These are phyloP conservation scores for Eupeodes latifasciatus DNA, from an alignment of 2,888 invertebrate species.

Conservation along the genomic window DNA sequence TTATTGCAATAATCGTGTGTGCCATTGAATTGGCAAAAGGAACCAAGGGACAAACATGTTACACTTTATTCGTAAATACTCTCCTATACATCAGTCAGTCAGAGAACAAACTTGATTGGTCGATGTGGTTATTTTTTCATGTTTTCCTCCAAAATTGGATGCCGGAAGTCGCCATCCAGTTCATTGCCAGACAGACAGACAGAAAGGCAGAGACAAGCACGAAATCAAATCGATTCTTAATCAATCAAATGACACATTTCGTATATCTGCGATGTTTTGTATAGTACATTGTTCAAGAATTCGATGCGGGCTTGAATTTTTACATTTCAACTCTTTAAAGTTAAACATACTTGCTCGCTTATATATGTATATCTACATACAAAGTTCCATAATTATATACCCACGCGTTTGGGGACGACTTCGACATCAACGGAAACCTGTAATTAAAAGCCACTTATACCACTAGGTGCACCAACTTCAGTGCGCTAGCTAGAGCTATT, in stretches of 20 bases:
- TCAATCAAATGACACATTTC: slow-evolving; percentile 43
- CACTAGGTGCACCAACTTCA: slow-evolving; percentile 2
- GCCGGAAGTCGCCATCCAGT: slow-evolving; percentile 48
- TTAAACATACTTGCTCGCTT: neutral
- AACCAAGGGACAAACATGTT: slow-evolving; percentile 32
- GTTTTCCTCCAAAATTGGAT: slow-evolving; percentile 38
- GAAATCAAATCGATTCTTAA: slow-evolving; percentile 56
- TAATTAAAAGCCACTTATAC: slow-evolving; percentile 73
- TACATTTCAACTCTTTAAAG: neutral
- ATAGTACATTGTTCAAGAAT: slow-evolving; percentile 5
- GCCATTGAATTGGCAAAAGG: slow-evolving; percentile 26
- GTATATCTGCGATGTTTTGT: neutral
- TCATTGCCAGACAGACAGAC: slow-evolving; percentile 12
- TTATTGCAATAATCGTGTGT: slow-evolving; percentile 17
- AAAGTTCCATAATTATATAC: neutral
- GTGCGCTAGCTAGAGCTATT: neutral
- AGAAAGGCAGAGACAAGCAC: slow-evolving; percentile 2
- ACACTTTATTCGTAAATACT: slow-evolving; percentile 30
- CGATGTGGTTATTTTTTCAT: slow-evolving; percentile 35
- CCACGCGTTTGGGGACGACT: slow-evolving; percentile 2
- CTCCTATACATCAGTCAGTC: neutral
- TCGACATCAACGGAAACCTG: slow-evolving; percentile 61
- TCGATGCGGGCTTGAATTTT: slow-evolving; percentile 7
- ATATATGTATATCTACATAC: too few species aligned
- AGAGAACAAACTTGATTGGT: neutral